These are phyloP conservation scores for Tympanuchus pallidicinctus DNA, from an alignment of 2,113 vertebrate species.

Conservation along the genomic window DNA sequence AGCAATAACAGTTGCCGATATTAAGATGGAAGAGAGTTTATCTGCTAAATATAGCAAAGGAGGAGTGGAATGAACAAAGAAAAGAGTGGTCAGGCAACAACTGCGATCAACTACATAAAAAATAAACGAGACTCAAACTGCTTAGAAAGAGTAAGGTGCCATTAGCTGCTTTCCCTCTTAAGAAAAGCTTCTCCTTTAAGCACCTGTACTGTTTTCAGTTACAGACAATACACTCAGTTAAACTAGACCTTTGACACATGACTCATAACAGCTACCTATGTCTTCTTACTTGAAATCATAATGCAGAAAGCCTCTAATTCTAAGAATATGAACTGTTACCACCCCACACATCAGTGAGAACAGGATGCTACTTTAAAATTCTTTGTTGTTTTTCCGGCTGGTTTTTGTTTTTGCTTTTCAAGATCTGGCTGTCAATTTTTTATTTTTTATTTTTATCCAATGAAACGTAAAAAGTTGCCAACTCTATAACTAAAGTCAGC, in stretches of 20 bases:
- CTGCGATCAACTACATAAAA: neutral
- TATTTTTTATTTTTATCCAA: neutral
- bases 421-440: neutral
- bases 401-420: neutral
- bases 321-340: neutral
- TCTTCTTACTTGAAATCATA: neutral
- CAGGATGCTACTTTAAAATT: neutral
- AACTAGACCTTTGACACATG: neutral
- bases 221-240: neutral
- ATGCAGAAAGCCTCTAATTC: neutral
- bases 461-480: neutral
- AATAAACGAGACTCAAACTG: neutral
- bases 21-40: neutral
- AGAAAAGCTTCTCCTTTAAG: neutral
- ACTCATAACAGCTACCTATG: neutral
- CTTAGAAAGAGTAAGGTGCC: neutral
- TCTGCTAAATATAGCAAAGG: neutral
- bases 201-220: neutral
- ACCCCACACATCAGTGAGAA: neutral
- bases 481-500: neutral
- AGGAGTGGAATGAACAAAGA: neutral
- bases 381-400: accelerated
- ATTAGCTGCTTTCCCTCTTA: neutral
- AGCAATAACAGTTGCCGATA: neutral
- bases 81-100: neutral